phyloP scores from a whole-genome alignment of 2,888 invertebrate genomes.

The Villa cingulata region DNA sequence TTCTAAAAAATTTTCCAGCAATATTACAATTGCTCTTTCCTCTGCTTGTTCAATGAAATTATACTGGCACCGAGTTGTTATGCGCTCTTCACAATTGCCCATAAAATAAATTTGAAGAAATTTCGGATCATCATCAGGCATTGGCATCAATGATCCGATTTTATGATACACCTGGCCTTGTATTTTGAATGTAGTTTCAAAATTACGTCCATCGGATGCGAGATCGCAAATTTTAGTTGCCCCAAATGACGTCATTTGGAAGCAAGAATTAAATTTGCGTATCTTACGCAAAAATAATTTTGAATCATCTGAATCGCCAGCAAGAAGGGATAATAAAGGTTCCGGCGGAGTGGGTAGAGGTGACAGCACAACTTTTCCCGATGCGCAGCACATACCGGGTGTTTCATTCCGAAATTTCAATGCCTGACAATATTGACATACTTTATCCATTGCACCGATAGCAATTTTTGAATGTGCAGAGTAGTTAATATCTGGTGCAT shows the following conservation, averaged over 20 bases:
- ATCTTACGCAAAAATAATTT: conserved; percentile 3
- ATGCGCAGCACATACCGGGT: conserved; percentile 28
- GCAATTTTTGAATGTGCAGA: conserved; percentile 21
- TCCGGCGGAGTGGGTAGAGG: conserved; percentile 24
- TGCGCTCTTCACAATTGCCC: not conserved
- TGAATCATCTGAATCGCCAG: conserved; percentile 5
- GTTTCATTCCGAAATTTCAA: conserved; percentile 26
- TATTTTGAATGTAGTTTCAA: no score
- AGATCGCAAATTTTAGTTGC: not conserved
- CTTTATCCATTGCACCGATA: no score
- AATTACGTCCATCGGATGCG: no score
- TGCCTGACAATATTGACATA: conserved; percentile 24
- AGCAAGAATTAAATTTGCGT: no score
- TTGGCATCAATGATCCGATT: no score
- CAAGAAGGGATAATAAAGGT: conserved; percentile 18
- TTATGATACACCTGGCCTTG: no score
- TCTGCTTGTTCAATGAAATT: conserved; percentile 1
- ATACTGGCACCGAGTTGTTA: conserved; percentile 1
- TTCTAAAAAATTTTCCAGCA: conserved; percentile 11
- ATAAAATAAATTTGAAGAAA: conserved; percentile 2
- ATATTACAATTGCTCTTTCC: not conserved
- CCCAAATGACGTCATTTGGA: conserved; percentile 8
- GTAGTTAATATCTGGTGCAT: conserved; percentile 21
- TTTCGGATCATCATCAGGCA: no score
- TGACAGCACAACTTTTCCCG: conserved; percentile 27